Percentiles rank a stretch among this genome's conserved stretches.
Conservation (phyloP, 2,888 invertebrate species). For the Girardia tigrina region DNA sequence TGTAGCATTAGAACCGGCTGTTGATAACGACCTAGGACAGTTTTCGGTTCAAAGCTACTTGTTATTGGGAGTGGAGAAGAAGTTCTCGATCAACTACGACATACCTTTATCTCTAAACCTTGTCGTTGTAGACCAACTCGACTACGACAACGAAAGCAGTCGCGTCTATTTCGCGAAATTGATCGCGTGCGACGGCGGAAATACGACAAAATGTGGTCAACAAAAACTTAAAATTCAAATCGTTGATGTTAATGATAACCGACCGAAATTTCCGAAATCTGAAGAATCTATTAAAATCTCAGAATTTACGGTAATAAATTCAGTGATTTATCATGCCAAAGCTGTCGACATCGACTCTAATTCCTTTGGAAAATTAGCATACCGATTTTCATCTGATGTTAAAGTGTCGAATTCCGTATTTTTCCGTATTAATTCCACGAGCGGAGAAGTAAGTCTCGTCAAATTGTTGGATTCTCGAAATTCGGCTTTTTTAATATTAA, state of each 20-base stretch:
- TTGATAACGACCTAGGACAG: neutral
- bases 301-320: neutral
- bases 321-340: neutral
- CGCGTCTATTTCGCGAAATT: neutral
- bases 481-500: neutral
- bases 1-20: neutral
- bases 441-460: neutral
- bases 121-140: neutral
- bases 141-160: conserved; percentile 3
- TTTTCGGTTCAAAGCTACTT: conserved; percentile 3
- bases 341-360: neutral
- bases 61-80: neutral
- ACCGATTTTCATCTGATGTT: neutral
- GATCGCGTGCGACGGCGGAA: conserved; percentile 3
- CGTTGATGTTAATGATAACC: neutral
- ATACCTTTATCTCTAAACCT: neutral
- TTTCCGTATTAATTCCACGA: neutral
- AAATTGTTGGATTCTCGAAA: neutral
- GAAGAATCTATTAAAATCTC: conserved; percentile 10
- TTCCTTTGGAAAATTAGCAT: neutral
- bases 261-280: neutral
- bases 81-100: conserved; percentile 5
- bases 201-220: neutral
- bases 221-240: neutral
- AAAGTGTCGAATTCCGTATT: neutral